Evolutionary conservation across 2,888 invertebrate species (phyloP).

Genomic region (Metellina segmentata): DNA sequence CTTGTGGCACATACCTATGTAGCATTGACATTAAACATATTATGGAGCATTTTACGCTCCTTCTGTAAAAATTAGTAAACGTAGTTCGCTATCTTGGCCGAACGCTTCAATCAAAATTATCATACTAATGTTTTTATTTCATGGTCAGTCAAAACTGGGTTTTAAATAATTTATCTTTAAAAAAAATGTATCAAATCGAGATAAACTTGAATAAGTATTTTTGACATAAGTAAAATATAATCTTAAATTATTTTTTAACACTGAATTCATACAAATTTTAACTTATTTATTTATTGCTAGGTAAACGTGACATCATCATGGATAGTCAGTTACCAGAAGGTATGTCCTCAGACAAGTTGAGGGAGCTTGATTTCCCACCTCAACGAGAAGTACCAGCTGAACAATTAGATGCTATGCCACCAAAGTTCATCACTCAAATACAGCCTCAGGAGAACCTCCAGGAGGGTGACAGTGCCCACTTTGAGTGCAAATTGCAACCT

Average conservation of each 20-base stretch:
- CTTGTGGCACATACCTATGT: no score
- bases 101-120: no score
- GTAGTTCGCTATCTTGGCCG: no score
- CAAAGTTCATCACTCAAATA: conserved; percentile 92
- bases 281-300: conserved; percentile 79
- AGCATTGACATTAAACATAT: no score
- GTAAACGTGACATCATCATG: conserved; percentile 87
- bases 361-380: conserved; percentile 92
- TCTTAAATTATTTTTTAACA: not conserved
- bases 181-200: not conserved
- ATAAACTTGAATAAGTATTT: not conserved
- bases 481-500: conserved; percentile 97
- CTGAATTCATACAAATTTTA: not conserved
- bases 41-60: no score
- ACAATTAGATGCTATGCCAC: conserved; percentile 86
- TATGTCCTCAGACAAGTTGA: conserved; percentile 95
- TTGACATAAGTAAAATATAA: no score
- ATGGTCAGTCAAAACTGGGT: not conserved
- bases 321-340: conserved; percentile 95
- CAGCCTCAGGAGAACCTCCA: conserved; percentile 89
- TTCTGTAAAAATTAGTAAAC: no score
- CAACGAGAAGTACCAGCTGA: conserved; percentile 85
- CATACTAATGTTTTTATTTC: no score
- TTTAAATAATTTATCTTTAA: not conserved
- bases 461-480: conserved; percentile 95